Base-by-base conservation (phyloP, 2,888 invertebrate species). In the Belgica antarctica region DNA sequence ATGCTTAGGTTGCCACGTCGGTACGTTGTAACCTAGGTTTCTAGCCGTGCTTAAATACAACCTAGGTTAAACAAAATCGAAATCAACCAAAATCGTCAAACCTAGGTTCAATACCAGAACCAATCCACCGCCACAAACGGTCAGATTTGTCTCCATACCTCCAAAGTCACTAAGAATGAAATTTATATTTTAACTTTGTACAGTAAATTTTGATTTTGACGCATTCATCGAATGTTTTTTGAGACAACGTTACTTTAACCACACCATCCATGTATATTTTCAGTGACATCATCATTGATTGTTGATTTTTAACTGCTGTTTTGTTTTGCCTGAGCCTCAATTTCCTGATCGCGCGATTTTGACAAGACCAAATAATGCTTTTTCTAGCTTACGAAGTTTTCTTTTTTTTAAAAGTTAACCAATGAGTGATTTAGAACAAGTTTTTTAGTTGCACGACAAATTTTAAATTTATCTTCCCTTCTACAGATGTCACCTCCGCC, bases 401-500 rank as follows among this genome's bases (percentile, higher is more conserved):
- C 22, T 22, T 52, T 52, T 52, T 5, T 31, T 31, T 8, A 31
- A 5, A 52, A 52, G 22, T 52, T 52, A 22, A 52, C 17, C 17
- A n/a, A n/a, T 15, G 41, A 41, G 41, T 41, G 41, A 52, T 12
- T 17, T 52, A 8, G 52, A 8, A 19, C 52, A 17, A 8, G 7
- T 52, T 52, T 52, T 7, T 52, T 52, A 1, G 15, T 57, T 12
- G 57, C 10, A 57, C 27, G 27, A 61, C 27, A 61, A 61, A 28
- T 27, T 61, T 25, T 28, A 24, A 28, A 17, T 1, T 22, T 61
- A 10, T 52, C 24, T 22, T 25, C 74, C 72, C 25, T 78, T 78
- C 2, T 17, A 15, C 75, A 88, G 87, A 87, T 87, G 86, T 85
- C 87, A 77, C 85, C 86, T 77, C 74, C 78, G 75, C 17, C 5